phyloP scores from a whole-genome alignment of 2,113 vertebrate genomes.

The Mesocricetus auratus region DNA sequence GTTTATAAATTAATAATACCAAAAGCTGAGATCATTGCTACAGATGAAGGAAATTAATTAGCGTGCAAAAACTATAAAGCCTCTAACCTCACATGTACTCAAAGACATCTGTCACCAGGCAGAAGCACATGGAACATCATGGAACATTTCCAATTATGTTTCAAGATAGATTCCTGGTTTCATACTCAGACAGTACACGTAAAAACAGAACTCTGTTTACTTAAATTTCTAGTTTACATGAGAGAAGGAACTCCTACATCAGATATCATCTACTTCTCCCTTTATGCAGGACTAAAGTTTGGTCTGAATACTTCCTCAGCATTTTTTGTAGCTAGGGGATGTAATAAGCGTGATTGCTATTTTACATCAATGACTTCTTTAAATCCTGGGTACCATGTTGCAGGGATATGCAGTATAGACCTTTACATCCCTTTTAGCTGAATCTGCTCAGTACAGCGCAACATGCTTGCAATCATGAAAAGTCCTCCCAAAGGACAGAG shows the following conservation, averaged over 20 bases:
- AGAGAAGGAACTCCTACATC: background rate
- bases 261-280: accelerated
- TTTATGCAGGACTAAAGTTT: background rate
- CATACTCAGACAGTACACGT: background rate
- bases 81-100: background rate
- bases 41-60: slow-evolving; percentile 28
- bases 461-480: background rate
- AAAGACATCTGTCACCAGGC: background rate
- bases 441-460: background rate
- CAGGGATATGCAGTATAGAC: background rate
- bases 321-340: background rate
- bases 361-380: slow-evolving; percentile 16
- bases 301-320: background rate
- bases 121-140: background rate
- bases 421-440: background rate
- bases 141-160: background rate
- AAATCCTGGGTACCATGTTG: background rate
- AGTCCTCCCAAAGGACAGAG: background rate
- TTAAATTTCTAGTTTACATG: background rate
- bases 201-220: background rate
- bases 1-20: slow-evolving; percentile 13
- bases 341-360: background rate
- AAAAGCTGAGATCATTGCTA: background rate
- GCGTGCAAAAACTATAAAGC: background rate
- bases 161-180: background rate